These are phyloP conservation scores for Aspidapion aeneum DNA, from an alignment of 2,888 invertebrate genomes.

Conservation along the genomic window DNA sequence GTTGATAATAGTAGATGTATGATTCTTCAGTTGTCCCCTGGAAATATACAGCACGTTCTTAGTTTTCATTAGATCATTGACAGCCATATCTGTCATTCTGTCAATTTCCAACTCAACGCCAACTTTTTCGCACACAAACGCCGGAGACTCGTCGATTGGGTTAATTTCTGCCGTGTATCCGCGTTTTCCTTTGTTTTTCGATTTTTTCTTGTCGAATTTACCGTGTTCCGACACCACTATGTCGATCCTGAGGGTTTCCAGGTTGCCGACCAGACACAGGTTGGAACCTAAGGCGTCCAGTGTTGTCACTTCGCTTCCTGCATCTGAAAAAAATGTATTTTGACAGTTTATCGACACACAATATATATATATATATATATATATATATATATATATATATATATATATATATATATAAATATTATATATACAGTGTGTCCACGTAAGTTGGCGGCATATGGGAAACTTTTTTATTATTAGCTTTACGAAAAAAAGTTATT, in stretches of 20 bases:
- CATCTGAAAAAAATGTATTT: constrained; percentile 42
- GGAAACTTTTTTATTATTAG: too few relatives aligned
- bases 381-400: background rate
- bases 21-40: constrained; percentile 81
- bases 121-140: constrained; percentile 90
- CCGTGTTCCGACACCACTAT: constrained; percentile 90
- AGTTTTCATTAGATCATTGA: constrained; percentile 78
- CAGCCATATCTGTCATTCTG: constrained; percentile 85
- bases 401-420: constrained; percentile 6
- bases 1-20: constrained; percentile 89
- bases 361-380: too few relatives aligned
- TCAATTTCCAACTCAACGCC: constrained; percentile 85
- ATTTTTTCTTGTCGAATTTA: constrained; percentile 59
- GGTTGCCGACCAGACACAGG: constrained; percentile 75
- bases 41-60: constrained; percentile 86
- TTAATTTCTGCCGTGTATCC: constrained; percentile 24
- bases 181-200: constrained; percentile 46
- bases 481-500: too few relatives aligned
- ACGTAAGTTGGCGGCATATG: too few relatives aligned
- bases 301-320: constrained; percentile 59
- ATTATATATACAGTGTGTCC: too few relatives aligned
- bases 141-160: constrained; percentile 72
- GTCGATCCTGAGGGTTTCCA: constrained; percentile 87
- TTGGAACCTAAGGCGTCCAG: constrained; percentile 88
- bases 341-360: background rate